Base-by-base conservation (phyloP, 2,113 vertebrate genomes). In the Arizona elegans region DNA sequence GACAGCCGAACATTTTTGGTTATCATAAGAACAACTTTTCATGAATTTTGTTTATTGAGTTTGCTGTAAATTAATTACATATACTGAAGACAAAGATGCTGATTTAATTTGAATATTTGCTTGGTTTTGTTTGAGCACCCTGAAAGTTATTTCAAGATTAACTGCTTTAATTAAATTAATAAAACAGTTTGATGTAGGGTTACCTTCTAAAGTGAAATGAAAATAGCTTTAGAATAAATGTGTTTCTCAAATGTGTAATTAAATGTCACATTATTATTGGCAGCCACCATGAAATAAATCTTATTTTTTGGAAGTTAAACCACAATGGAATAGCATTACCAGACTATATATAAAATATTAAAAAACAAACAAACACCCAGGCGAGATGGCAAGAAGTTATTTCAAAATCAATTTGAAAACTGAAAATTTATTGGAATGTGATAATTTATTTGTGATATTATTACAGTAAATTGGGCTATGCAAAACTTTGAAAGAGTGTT, bases 111-210 rank as follows among this genome's bases (percentile, higher is more conserved):
- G 93, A 96, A 97, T 96, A 96, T 97, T 95, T 96, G 96, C 96
- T 97, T 97, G 95, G 95, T 92, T 96, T 95, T 96, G 95, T 97
- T 95, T 94, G 92, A 96, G 93, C 88, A 96, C 94, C 93, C 96
- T 94, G 95, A 96, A 97, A 97, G 95, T 94, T 95, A 95, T 95
- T 96, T 95, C 91, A 96, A 96, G 95, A 96, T 96, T 95, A 96
- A 96, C 93, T 96, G 95, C 95, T 96, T 97, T 97, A 96, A 97
- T 97, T 96, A 97, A 96, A 97, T 97, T 97, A 97, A 97, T 96
- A 97, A 96, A 97, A 95, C 95, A 93, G 96, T 91, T 92, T 92
- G 92, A 96, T 96, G 96, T 93, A 92, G 95, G 96, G 97, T 96
- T 95, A 97, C 95, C 96, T 97, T 95, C 90, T 93, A 94, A 97